Evolutionary conservation across 2,888 invertebrate genomes (phyloP).

Genomic region (Scelioninae gen. 1): DNA sequence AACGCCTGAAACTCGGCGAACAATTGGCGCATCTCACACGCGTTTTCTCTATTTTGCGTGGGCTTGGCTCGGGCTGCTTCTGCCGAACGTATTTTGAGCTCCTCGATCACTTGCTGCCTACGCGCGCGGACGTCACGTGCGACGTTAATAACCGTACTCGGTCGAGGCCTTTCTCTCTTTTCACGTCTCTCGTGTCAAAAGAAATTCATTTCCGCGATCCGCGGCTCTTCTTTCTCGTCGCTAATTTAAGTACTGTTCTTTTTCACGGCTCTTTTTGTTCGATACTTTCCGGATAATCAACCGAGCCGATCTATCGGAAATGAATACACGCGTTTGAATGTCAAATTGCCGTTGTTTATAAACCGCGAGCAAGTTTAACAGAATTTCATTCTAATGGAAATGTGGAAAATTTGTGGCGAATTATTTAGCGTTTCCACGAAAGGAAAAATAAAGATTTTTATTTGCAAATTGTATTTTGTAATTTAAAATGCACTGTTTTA

Average conservation of each 20-base stretch:
- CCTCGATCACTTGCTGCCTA: constrained; percentile 61
- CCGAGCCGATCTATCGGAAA: constrained; percentile 31
- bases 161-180: constrained; percentile 63
- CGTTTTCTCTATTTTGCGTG: constrained; percentile 52
- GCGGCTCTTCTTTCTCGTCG: constrained; percentile 38
- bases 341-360: neutral
- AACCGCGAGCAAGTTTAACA: too few species aligned
- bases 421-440: too few species aligned
- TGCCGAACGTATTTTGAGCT: constrained; percentile 65
- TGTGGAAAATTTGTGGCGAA: too few species aligned
- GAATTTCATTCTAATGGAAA: too few species aligned
- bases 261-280: constrained; percentile 10
- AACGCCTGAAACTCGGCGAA: constrained; percentile 18
- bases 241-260: constrained; percentile 28
- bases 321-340: neutral
- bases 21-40: constrained; percentile 46
- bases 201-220: constrained; percentile 61
- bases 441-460: too few species aligned
- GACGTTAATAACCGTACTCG: constrained; percentile 63
- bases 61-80: constrained; percentile 52
- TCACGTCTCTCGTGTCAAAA: constrained; percentile 51
- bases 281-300: constrained; percentile 30
- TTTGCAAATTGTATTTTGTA: too few species aligned
- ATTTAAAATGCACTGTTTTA: too few species aligned
- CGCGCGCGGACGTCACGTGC: constrained; percentile 60